Base-by-base conservation (phyloP, 1,140 invertebrate species). In the Drosophila pallidifrons region DNA sequence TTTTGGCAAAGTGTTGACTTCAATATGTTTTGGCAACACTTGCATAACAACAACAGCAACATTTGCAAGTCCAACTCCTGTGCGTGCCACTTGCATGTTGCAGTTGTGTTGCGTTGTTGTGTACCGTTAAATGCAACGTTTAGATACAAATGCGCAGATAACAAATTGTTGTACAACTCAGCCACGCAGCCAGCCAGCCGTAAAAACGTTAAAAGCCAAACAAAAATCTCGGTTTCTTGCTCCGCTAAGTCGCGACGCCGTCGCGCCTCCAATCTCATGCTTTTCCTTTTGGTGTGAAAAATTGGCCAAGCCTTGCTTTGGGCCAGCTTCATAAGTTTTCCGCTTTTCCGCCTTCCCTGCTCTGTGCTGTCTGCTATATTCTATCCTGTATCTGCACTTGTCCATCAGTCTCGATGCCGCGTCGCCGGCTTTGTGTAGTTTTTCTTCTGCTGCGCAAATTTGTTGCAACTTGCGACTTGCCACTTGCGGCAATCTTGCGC, bases 81-180 rank as follows among this genome's bases (percentile, higher is more conserved):
- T 83, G 81, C 81, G 77, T 83, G 81, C 60, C 60, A 52, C 67
- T 59, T 71, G 67, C 74, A 38, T 46, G 52, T 38, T 25, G 60
- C 43, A 25, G 20, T 35, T 32, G 38, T 1, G 20, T 45, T 38
- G n/a, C 54, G 28, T 47, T 41, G 57, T 20, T 63, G 60, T 71
- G 78, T 86, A 79, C 82, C 82, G 82, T 85, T 85, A 85, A 86
- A 77, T 86, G 82, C 82, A 86, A 75, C 82, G 75, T 75, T 85
- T 86, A 85, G 82, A 81, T 85, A 81, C 82, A 81, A 85, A 57
- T 86, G 70, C 75, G 35, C 43, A 82, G 82, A 86, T 86, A 86
- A 86, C 82, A 86, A 86, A 86, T 86, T 78, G 82, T 78, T 85
- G 82, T 78, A 86, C 77, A 85, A 85, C 74, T 63, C 32, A 32